Conservation (phyloP, 2,113 vertebrate species). For the Nothocercus nigrocapillus region DNA sequence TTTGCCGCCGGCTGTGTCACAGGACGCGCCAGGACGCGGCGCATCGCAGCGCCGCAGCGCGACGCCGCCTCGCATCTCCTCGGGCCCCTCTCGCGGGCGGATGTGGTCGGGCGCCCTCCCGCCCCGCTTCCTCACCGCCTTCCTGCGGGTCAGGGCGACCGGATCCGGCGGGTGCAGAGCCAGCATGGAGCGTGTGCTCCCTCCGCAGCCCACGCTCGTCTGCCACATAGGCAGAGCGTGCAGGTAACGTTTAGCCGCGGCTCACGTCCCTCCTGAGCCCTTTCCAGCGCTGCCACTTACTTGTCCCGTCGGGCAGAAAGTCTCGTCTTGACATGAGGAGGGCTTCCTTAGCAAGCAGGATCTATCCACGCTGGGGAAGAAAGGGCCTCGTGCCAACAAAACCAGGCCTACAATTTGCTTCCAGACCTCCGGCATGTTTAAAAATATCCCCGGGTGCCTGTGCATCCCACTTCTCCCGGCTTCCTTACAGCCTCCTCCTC, state of each 20-base stretch:
- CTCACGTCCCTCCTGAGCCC: not conserved
- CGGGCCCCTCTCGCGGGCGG: rapidly evolving
- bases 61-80: not conserved
- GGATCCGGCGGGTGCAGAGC: not conserved
- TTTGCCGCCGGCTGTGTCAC: slow-evolving; percentile 16
- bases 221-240: not conserved
- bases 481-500: not conserved
- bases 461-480: slow-evolving; percentile 8
- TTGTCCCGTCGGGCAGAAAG: not conserved
- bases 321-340: not conserved
- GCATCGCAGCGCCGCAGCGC: not conserved
- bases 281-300: not conserved
- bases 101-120: not conserved
- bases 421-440: slow-evolving; percentile 6
- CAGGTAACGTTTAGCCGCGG: not conserved
- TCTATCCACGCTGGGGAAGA: slow-evolving; percentile 11
- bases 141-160: not conserved
- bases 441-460: slow-evolving; percentile 43
- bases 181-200: not conserved
- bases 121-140: not conserved
- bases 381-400: slow-evolving; percentile 40
- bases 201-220: not conserved
- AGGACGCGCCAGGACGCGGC: slow-evolving; percentile 34
- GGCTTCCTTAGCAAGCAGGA: slow-evolving; percentile 14
- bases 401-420: slow-evolving; percentile 33